Percentiles rank a stretch among this genome's conserved stretches.
These are phyloP conservation scores for Orycteropus afer DNA, from an alignment of 2,113 vertebrate species.

Conservation along the genomic window DNA sequence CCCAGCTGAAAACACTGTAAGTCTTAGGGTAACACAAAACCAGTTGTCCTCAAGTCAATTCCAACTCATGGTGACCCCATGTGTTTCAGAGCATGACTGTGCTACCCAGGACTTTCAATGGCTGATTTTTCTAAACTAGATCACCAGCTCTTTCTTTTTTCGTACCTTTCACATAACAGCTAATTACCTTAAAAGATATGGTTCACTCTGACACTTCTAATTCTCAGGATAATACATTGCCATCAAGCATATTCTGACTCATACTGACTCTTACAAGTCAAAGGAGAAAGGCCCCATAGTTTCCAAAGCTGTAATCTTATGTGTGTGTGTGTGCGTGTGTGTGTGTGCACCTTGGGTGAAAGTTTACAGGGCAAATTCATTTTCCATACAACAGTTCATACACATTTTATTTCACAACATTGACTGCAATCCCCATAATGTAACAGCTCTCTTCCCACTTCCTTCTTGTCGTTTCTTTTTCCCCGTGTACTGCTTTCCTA, in stretches of 20 bases:
- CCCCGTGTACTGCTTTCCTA: too few relatives aligned
- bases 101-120: neutral
- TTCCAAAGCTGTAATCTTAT: neutral
- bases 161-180: neutral
- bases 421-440: too few relatives aligned
- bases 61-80: neutral
- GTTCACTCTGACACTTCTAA: neutral
- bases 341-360: too few relatives aligned
- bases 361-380: too few relatives aligned
- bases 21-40: neutral
- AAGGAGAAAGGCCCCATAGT: neutral
- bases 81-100: neutral
- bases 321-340: too few relatives aligned
- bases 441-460: too few relatives aligned
- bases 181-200: neutral
- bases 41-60: neutral
- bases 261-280: neutral
- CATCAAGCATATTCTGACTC: neutral
- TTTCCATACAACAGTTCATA: too few relatives aligned
- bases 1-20: neutral
- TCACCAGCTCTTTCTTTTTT: neutral
- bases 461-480: too few relatives aligned
- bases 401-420: too few relatives aligned
- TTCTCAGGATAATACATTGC: too few relatives aligned
- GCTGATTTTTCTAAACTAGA: neutral